Evolutionary conservation across 2,888 invertebrate genomes (phyloP).

Genomic region (Agriopis marginaria): DNA sequence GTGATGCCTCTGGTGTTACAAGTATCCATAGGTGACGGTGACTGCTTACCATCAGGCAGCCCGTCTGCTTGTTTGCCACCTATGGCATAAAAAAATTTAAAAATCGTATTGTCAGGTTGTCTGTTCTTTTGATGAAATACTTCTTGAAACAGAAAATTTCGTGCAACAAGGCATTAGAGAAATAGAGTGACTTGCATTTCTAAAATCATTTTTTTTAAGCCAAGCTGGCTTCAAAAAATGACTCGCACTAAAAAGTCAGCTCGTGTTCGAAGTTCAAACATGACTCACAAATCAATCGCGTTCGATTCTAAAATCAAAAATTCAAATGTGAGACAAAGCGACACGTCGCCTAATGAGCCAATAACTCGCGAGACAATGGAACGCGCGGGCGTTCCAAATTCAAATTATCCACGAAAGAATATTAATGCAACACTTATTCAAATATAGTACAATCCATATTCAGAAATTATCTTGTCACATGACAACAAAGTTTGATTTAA

Average conservation of each 20-base stretch:
- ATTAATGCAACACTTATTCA: slow-evolving; percentile 86
- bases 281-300: slow-evolving; percentile 72
- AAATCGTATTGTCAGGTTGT: too few species aligned
- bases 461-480: slow-evolving; percentile 79
- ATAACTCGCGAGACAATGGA: slow-evolving; percentile 84
- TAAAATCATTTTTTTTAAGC: background rate
- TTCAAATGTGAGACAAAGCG: slow-evolving; percentile 81
- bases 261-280: slow-evolving; percentile 33
- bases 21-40: too few species aligned
- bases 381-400: slow-evolving; percentile 81
- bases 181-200: background rate
- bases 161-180: too few species aligned
- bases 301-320: slow-evolving; percentile 83
- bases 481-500: slow-evolving; percentile 70
- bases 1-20: too few species aligned
- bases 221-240: background rate
- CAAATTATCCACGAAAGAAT: slow-evolving; percentile 85
- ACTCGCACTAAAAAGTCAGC: slow-evolving; percentile 3
- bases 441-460: slow-evolving; percentile 81
- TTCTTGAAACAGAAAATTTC: too few species aligned
- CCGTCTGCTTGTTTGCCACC: too few species aligned
- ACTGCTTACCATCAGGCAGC: too few species aligned
- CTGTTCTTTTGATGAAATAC: too few species aligned
- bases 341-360: slow-evolving; percentile 83
- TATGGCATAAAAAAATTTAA: too few species aligned